These are phyloP conservation scores for Epiblema foenella DNA, from an alignment of 2,888 invertebrate genomes.

Conservation along the genomic window DNA sequence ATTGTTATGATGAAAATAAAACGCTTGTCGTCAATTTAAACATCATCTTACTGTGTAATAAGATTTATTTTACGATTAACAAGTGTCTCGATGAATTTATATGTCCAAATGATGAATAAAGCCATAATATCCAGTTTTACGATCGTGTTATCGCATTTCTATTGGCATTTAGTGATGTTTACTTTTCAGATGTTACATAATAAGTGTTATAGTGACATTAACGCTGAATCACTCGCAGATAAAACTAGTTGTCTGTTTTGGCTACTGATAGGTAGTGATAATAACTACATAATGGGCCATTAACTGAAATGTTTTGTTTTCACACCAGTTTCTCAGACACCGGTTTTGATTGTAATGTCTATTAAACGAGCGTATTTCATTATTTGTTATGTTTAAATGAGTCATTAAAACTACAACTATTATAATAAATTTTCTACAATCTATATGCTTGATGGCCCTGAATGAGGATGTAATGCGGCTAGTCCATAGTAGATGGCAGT, in stretches of 20 bases:
- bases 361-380: slow-evolving; percentile 11
- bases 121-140: slow-evolving; percentile 80
- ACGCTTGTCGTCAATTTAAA: slow-evolving; percentile 85
- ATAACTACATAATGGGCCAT: slow-evolving; percentile 36
- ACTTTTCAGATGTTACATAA: slow-evolving; percentile 66
- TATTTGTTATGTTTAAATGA: slow-evolving; percentile 16
- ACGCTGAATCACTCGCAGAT: slow-evolving; percentile 60
- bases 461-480: slow-evolving; percentile 14
- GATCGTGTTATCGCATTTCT: slow-evolving; percentile 77
- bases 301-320: slow-evolving; percentile 40
- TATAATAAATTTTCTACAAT: not conserved
- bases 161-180: slow-evolving; percentile 71
- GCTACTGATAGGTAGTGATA: slow-evolving; percentile 41
- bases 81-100: slow-evolving; percentile 85
- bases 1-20: slow-evolving; percentile 85
- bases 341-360: slow-evolving; percentile 17
- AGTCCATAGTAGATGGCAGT: slow-evolving; percentile 41
- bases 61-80: slow-evolving; percentile 85
- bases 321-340: slow-evolving; percentile 10
- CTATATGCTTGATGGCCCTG: not conserved
- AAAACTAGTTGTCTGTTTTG: slow-evolving; percentile 52
- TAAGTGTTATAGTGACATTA: slow-evolving; percentile 57
- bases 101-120: slow-evolving; percentile 81
- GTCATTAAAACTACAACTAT: slow-evolving; percentile 8
- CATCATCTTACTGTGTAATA: slow-evolving; percentile 83